Evolutionary conservation across 2,888 invertebrate species (phyloP), one percentile per base, ranked within the genome.

Genomic region (Ceramica pisi): DNA sequence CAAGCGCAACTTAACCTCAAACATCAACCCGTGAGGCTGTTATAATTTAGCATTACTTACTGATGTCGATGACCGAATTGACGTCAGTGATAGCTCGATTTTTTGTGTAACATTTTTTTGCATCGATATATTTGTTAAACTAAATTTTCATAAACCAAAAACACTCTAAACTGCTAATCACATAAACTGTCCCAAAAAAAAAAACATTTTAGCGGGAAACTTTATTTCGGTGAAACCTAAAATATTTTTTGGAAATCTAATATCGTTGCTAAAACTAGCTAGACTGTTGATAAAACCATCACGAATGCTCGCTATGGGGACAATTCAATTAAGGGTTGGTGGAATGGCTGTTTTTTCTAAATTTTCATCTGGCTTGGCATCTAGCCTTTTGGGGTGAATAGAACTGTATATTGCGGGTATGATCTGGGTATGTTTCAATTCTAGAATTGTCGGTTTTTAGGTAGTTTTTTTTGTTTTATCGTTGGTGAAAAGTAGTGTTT

Each of bases 261-360:
- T 71, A 71, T n/a, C 38, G 61, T 46, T 26, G 60, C 53, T 67
- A 48, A 81, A 78, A 67, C 61, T 48, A 21, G 50, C 65, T 53
- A 38, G 61, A 46, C 12, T 31, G 62, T 57, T 78, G 82, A 78
- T 64, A 67, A 79, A 82, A 82, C 63, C 51, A 78, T 64, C 78
- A 67, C 82, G 78, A 48, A 0, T 21, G 53, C 44, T 59, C 71
- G 71, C 60, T 56, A 56, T 67, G 55, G 64, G 50, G 61, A 79
- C 79, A 82, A 79, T 78, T 82, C 67, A 59, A 79, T 79, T 79
- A 79, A 79, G 21, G 67, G 50, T 71, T n/a, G 19, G 35, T 44
- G 38, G 6, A 14, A 50, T 16, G 38, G 44, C 66, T 81, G 46
- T 68, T 78, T 81, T 65, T 68, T 35, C 23, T n/a, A 51, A 65